These are phyloP conservation scores for Zoanthus sociatus DNA, from an alignment of 92 coral and sea anemone species.

Conservation along the genomic window DNA sequence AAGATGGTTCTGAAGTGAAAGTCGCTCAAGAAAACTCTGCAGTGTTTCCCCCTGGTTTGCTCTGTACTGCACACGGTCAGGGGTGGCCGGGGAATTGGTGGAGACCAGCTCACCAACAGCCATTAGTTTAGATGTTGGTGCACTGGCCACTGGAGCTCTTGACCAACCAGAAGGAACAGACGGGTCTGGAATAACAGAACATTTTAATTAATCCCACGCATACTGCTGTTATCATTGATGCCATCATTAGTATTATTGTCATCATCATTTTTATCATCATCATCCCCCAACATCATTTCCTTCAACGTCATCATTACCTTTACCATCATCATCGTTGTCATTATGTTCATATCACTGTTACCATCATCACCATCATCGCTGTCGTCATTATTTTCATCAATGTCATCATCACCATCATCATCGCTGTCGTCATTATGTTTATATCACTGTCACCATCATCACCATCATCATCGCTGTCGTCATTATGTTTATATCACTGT, in stretches of 20 bases:
- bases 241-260: neutral
- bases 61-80: conserved; percentile 76
- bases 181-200: conserved; percentile 68
- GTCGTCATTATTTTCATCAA: neutral
- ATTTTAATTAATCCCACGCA: neutral
- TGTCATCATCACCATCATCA: neutral
- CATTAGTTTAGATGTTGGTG: conserved; percentile 80
- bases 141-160: conserved; percentile 71
- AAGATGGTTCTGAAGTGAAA: conserved; percentile 93
- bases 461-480: neutral
- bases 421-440: neutral
- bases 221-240: neutral
- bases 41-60: conserved; percentile 91
- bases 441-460: neutral
- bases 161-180: conserved; percentile 93
- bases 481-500: neutral
- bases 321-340: no score
- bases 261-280: neutral
- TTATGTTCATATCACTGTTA: no score
- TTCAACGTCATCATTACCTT: no score
- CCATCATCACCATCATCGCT: no score
- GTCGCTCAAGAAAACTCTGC: conserved; percentile 93
- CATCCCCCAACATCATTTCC: no score
- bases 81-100: conserved; percentile 65
- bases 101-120: conserved; percentile 72